Percentiles rank a stretch among this genome's conserved stretches.
These are phyloP conservation scores for Beris morrisii DNA, from an alignment of 2,888 invertebrate genomes.

Conservation along the genomic window DNA sequence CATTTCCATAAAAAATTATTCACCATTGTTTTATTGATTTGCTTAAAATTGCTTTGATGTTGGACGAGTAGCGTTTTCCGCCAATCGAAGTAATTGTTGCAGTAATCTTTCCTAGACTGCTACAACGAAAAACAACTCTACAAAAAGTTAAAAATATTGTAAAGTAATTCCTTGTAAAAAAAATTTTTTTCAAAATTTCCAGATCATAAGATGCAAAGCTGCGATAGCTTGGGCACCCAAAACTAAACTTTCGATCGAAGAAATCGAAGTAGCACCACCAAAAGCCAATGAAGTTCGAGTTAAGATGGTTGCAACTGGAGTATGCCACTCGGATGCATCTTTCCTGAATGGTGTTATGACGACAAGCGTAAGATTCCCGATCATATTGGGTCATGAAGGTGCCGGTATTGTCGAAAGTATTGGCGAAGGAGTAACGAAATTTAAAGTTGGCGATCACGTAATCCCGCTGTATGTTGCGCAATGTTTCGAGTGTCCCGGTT, in stretches of 20 bases:
- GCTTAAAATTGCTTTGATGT: too few relatives aligned
- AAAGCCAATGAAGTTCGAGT: slow-evolving; percentile 89
- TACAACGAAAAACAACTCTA: too few relatives aligned
- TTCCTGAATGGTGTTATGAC: slow-evolving; percentile 86
- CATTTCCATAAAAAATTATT: too few relatives aligned
- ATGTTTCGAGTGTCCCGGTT: slow-evolving; percentile 95
- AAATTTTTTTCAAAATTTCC: not conserved
- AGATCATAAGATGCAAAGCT: slow-evolving; percentile 89
- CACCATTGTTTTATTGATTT: too few relatives aligned
- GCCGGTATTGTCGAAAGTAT: slow-evolving; percentile 96
- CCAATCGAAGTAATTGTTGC: too few relatives aligned
- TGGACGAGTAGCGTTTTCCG: too few relatives aligned
- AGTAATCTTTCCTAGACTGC: too few relatives aligned
- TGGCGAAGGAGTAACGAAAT: slow-evolving; percentile 86
- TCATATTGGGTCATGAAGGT: slow-evolving; percentile 95
- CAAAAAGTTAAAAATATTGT: too few relatives aligned
- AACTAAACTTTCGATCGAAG: slow-evolving; percentile 84
- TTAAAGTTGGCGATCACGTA: slow-evolving; percentile 93
- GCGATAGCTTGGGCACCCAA: slow-evolving; percentile 97
- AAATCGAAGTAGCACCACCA: slow-evolving; percentile 92
- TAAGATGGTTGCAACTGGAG: slow-evolving; percentile 76
- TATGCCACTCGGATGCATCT: slow-evolving; percentile 93
- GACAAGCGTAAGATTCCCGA: slow-evolving; percentile 84
- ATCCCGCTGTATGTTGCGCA: slow-evolving; percentile 96
- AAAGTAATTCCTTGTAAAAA: too few relatives aligned